Evolutionary conservation across 2,888 invertebrate species (phyloP).

Genomic region (Galeopsomyia nigrocyanea): DNA sequence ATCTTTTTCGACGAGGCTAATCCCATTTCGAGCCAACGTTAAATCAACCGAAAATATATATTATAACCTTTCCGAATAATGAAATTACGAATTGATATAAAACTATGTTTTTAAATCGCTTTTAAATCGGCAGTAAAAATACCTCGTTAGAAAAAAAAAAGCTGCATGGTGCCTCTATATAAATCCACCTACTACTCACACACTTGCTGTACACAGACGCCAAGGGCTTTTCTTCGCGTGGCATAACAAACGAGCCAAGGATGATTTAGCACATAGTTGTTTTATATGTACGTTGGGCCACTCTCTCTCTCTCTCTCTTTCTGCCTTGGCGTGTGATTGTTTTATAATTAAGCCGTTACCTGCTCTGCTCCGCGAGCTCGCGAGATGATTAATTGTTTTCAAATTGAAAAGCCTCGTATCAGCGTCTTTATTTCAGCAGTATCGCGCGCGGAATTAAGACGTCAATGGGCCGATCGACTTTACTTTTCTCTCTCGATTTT

Average conservation of each 20-base stretch:
- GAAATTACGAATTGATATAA: too few relatives aligned
- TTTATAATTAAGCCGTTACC: constrained; percentile 68
- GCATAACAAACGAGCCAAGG: constrained; percentile 65
- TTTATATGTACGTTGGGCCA: constrained; percentile 49
- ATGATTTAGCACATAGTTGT: constrained; percentile 68
- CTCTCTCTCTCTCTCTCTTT: too few relatives aligned
- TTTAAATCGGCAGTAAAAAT: constrained; percentile 21
- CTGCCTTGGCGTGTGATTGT: constrained; percentile 64
- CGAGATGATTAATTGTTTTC: constrained; percentile 67
- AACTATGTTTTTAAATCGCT: too few relatives aligned
- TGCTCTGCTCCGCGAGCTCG: constrained; percentile 28
- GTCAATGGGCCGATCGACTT: constrained; percentile 21
- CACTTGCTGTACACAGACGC: neutral
- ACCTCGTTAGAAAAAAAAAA: constrained; percentile 41
- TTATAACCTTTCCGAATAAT: too few relatives aligned
- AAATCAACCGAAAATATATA: neutral
- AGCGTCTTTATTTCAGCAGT: constrained; percentile 46
- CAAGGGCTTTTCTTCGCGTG: neutral
- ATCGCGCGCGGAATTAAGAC: constrained; percentile 19
- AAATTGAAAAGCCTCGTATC: constrained; percentile 62
- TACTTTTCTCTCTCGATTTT: neutral
- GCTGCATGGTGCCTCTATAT: neutral
- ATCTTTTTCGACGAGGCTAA: constrained; percentile 35
- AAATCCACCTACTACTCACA: neutral
- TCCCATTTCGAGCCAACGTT: constrained; percentile 23